These are phyloP conservation scores for Morus bassanus DNA, from an alignment of 2,797 vertebrate species.

Conservation along the genomic window DNA sequence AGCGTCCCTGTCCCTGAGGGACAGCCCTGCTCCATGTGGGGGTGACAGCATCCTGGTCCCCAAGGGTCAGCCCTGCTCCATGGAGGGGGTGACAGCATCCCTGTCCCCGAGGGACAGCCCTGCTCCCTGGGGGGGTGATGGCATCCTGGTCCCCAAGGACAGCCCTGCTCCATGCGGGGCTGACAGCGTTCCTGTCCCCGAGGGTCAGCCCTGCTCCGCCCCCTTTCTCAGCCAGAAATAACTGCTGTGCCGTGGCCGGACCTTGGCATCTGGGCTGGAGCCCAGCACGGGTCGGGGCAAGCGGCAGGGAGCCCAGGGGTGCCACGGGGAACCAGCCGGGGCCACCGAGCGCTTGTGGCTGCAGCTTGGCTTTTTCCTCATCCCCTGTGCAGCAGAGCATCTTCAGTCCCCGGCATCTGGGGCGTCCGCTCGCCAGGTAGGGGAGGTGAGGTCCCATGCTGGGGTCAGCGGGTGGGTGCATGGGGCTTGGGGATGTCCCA, in stretches of 20 bases:
- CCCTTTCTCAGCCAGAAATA: slow-evolving; percentile 78
- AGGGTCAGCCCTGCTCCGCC: slow-evolving; percentile 43
- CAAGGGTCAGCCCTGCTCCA: background rate
- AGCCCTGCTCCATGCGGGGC: background rate
- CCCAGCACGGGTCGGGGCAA: background rate
- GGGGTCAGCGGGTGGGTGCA: background rate
- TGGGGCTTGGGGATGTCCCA: background rate
- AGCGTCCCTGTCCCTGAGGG: background rate
- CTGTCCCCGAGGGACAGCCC: accelerated
- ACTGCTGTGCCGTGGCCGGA: slow-evolving; percentile 57
- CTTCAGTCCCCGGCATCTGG: background rate
- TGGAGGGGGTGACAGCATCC: background rate
- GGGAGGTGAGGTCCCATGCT: background rate
- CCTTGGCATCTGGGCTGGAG: slow-evolving; percentile 52
- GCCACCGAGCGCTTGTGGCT: background rate
- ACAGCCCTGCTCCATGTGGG: background rate
- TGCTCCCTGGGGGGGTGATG: accelerated
- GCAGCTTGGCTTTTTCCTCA: background rate
- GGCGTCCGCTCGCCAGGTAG: background rate
- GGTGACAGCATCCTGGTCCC: background rate
- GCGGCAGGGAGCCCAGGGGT: background rate
- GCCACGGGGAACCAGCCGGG: background rate
- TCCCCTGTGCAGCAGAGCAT: background rate
- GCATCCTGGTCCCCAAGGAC: accelerated
- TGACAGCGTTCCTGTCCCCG: background rate